These are phyloP conservation scores for Conger conger DNA, from an alignment of 2,113 vertebrate species.

Conservation along the genomic window DNA sequence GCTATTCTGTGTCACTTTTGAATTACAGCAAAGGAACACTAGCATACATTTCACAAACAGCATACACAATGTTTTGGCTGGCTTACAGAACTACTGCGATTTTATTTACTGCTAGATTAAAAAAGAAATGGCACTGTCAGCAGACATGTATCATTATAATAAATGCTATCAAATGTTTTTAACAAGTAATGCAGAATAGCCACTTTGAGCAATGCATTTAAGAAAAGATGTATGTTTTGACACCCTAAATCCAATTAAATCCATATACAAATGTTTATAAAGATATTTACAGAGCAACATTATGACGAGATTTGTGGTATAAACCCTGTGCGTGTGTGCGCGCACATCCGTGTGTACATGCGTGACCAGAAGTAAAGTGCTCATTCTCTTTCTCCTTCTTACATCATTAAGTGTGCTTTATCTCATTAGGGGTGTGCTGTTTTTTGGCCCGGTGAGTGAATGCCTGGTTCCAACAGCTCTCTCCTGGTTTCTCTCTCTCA, in stretches of 20 bases:
- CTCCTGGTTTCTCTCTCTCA: too few relatives aligned
- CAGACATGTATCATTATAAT: not conserved
- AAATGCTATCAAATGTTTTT: not conserved
- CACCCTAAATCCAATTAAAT: not conserved
- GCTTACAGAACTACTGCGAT: not conserved
- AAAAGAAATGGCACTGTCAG: not conserved
- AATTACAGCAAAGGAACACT: not conserved
- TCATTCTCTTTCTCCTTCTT: too few relatives aligned
- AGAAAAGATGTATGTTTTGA: not conserved
- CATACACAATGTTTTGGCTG: not conserved
- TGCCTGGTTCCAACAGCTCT: too few relatives aligned
- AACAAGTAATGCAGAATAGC: not conserved
- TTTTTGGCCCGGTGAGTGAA: too few relatives aligned
- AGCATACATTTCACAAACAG: not conserved
- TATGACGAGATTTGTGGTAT: not conserved
- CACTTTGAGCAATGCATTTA: not conserved
- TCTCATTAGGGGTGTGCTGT: too few relatives aligned
- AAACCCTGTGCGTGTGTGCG: not conserved
- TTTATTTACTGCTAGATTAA: not conserved
- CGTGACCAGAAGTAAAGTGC: too few relatives aligned
- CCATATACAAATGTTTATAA: too few relatives aligned
- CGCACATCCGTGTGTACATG: too few relatives aligned
- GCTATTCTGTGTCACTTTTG: not conserved
- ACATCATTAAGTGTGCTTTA: too few relatives aligned
- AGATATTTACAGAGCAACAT: not conserved